Percentiles rank a stretch among this genome's conserved stretches.
Evolutionary conservation across 2,113 vertebrate genomes (phyloP).

Genomic region (Antidorcas marsupialis): DNA sequence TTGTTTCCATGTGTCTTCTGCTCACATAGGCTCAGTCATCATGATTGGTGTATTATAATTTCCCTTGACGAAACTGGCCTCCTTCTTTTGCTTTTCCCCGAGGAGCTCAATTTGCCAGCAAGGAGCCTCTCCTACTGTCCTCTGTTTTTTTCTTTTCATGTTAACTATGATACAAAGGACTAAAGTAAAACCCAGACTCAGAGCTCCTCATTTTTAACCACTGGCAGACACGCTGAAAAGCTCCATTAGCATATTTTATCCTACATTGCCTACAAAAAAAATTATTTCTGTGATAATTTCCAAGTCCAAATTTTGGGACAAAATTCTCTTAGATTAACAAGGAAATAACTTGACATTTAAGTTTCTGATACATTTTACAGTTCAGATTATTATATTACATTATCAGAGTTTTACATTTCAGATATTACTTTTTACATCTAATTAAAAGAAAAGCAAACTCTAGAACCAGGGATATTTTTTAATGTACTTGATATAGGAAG

Average conservation of each 20-base stretch:
- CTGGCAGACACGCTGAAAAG: neutral
- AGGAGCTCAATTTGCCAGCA: slow-evolving; percentile 38
- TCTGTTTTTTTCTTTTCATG: neutral
- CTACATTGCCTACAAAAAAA: neutral
- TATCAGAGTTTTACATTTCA: neutral
- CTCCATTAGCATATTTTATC: neutral
- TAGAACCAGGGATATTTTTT: neutral
- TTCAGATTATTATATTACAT: neutral
- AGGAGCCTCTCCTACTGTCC: neutral
- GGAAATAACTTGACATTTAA: neutral
- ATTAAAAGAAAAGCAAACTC: neutral
- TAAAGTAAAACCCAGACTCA: neutral
- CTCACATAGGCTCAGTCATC: slow-evolving; percentile 27
- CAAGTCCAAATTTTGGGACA: neutral
- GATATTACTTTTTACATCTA: neutral
- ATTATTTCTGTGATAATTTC: neutral
- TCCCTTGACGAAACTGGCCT: slow-evolving; percentile 32
- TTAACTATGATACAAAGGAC: neutral
- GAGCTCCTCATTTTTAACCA: neutral
- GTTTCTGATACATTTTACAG: neutral
- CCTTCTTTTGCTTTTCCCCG: neutral
- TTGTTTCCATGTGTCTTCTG: slow-evolving; percentile 58
- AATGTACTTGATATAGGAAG: neutral
- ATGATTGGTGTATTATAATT: slow-evolving; percentile 55
- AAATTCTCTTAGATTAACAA: neutral